Conservation (phyloP, 1,140 invertebrate genomes). For the Calliphora vicina region DNA sequence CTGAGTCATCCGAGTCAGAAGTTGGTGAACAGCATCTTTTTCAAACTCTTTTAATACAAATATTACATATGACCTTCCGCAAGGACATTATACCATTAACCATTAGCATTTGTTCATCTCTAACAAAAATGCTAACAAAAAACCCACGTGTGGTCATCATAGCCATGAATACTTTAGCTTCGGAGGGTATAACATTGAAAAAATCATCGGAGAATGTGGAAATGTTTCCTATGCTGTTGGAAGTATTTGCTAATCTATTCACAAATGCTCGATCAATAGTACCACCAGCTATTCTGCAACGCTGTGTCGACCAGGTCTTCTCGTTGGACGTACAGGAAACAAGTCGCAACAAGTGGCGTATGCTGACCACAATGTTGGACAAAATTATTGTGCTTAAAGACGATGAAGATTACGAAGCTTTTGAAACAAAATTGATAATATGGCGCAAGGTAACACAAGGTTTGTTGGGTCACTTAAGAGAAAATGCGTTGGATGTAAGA, state of each 20-base stretch:
- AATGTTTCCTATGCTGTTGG: conserved; percentile 21
- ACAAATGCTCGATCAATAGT: conserved; percentile 38
- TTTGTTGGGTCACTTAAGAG: conserved; percentile 45
- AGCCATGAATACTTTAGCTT: conserved; percentile 49
- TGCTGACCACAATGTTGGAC: not conserved
- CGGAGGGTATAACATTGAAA: conserved; percentile 35
- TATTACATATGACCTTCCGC: conserved; percentile 1
- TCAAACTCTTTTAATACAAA: not conserved
- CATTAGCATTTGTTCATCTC: conserved; percentile 42
- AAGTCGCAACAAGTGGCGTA: conserved; percentile 15
- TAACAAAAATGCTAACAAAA: conserved; percentile 40
- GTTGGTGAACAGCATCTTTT: conserved; percentile 17
- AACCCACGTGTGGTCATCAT: conserved; percentile 44
- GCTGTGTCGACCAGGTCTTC: conserved; percentile 37
- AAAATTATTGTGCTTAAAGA: conserved; percentile 42
- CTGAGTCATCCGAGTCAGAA: not conserved
- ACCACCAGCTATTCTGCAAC: conserved; percentile 47
- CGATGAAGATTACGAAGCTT: conserved; percentile 55
- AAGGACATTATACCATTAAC: conserved; percentile 12
- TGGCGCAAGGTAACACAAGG: conserved; percentile 49
- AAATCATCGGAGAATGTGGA: conserved; percentile 25
- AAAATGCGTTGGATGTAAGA: conserved; percentile 50
- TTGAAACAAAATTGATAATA: conserved; percentile 48
- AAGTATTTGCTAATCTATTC: conserved; percentile 25
- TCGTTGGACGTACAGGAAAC: conserved; percentile 9